These are phyloP conservation scores for Gobio occitaniae DNA, from an alignment of 2,797 vertebrate species.

Conservation along the genomic window DNA sequence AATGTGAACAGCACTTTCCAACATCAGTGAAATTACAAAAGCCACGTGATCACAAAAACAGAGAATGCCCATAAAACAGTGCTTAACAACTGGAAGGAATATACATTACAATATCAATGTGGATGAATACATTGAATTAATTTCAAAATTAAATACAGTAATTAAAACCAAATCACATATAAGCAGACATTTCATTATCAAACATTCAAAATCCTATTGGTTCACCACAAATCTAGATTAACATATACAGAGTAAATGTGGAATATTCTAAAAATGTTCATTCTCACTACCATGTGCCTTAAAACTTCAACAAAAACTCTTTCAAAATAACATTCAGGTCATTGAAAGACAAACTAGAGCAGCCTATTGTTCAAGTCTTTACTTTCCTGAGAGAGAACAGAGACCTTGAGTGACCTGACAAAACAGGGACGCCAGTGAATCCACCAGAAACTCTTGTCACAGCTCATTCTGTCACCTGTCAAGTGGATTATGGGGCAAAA, in stretches of 20 bases:
- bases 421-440: slow-evolving; percentile 31
- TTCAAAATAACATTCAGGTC: slow-evolving; percentile 43
- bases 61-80: slow-evolving; percentile 47
- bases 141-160: slow-evolving; percentile 48
- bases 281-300: slow-evolving; percentile 59
- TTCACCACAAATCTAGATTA: slow-evolving; percentile 60
- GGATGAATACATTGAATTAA: slow-evolving; percentile 60
- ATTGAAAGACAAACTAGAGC: slow-evolving; percentile 44
- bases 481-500: slow-evolving; percentile 20
- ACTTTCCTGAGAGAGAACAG: slow-evolving; percentile 60
- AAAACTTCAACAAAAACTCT: slow-evolving; percentile 50
- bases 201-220: slow-evolving; percentile 64
- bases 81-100: slow-evolving; percentile 48
- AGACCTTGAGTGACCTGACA: slow-evolving; percentile 45
- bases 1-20: slow-evolving; percentile 21
- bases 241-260: slow-evolving; percentile 39
- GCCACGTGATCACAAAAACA: slow-evolving; percentile 15
- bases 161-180: slow-evolving; percentile 58
- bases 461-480: slow-evolving; percentile 17
- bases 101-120: slow-evolving; percentile 65
- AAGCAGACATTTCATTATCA: slow-evolving; percentile 54
- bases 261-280: slow-evolving; percentile 35
- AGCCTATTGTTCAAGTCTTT: slow-evolving; percentile 53
- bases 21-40: slow-evolving; percentile 19
- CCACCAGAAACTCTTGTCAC: slow-evolving; percentile 36